phyloP scores from a whole-genome alignment of 2,888 invertebrate species.

The Choristoneura rosaceana region DNA sequence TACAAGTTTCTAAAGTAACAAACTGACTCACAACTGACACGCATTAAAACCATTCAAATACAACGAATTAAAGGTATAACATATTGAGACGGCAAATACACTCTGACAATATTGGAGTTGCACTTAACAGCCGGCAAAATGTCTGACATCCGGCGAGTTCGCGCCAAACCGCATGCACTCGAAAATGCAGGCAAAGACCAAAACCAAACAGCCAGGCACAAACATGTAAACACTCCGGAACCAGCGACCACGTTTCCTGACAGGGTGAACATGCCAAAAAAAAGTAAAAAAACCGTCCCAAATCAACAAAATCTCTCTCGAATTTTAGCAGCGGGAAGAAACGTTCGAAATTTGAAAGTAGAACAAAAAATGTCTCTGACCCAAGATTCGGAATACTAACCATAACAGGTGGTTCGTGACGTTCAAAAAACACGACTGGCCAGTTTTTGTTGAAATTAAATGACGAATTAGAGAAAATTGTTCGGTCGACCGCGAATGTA shows the following conservation, averaged over 20 bases:
- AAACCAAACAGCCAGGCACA: conserved; percentile 71
- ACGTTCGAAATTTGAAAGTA: conserved; percentile 43
- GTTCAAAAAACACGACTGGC: conserved; percentile 48
- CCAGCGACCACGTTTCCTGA: conserved; percentile 59
- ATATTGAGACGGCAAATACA: conserved; percentile 52
- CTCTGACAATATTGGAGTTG: conserved; percentile 67
- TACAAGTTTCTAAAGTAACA: conserved; percentile 7
- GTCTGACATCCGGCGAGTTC: conserved; percentile 65
- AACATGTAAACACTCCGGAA: conserved; percentile 71
- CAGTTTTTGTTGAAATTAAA: conserved; percentile 73
- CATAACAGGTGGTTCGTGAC: conserved; percentile 67
- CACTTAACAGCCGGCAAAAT: conserved; percentile 71
- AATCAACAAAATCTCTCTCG: conserved; percentile 43
- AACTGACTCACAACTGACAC: conserved; percentile 21
- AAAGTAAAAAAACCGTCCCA: conserved; percentile 43
- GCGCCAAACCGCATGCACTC: conserved; percentile 69
- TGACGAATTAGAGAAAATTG: conserved; percentile 71
- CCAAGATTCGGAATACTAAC: conserved; percentile 48
- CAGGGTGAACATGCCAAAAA: conserved; percentile 51
- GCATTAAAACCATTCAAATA: conserved; percentile 19
- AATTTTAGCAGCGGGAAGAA: conserved; percentile 21
- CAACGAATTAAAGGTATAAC: conserved; percentile 28
- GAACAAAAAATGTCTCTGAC: conserved; percentile 40
- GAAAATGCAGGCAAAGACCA: conserved; percentile 72
- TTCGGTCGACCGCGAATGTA: conserved; percentile 71